Evolutionary conservation across 2,797 vertebrate genomes (phyloP).

Genomic region (Phrynocephalus forsythii): DNA sequence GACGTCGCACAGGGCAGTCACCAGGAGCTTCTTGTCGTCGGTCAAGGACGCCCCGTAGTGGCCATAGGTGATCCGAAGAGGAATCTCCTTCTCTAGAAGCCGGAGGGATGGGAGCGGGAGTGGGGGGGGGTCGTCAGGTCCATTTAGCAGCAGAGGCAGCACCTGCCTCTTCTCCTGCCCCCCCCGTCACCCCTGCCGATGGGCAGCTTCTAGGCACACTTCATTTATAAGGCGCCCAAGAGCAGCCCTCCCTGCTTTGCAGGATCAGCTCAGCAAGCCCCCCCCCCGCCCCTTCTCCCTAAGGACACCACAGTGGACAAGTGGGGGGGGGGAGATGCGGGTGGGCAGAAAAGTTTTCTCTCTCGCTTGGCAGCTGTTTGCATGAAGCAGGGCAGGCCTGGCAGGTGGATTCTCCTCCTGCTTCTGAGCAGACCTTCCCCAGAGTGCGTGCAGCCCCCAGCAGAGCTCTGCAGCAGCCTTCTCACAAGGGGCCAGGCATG

Average conservation of each 20-base stretch:
- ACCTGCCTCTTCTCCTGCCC: neutral
- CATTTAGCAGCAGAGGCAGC: neutral
- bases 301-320: neutral
- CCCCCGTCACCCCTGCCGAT: neutral
- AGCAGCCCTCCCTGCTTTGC: no score
- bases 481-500: neutral
- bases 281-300: neutral
- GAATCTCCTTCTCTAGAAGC: slow-evolving; percentile 73
- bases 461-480: no score
- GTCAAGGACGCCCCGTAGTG: slow-evolving; percentile 75
- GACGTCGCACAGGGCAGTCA: slow-evolving; percentile 77
- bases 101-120: neutral
- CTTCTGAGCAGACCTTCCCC: neutral
- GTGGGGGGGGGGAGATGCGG: no score
- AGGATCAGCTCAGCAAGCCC: neutral
- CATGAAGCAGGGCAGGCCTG: neutral
- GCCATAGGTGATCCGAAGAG: slow-evolving; percentile 72
- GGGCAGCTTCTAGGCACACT: neutral
- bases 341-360: no score
- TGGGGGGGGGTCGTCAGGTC: neutral
- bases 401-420: no score
- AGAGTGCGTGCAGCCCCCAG: neutral
- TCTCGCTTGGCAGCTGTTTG: neutral
- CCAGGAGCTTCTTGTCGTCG: slow-evolving; percentile 78
- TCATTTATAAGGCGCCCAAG: no score